Evolutionary conservation across 1,140 invertebrate species (phyloP).

Genomic region (Agraylea sexmaculata): DNA sequence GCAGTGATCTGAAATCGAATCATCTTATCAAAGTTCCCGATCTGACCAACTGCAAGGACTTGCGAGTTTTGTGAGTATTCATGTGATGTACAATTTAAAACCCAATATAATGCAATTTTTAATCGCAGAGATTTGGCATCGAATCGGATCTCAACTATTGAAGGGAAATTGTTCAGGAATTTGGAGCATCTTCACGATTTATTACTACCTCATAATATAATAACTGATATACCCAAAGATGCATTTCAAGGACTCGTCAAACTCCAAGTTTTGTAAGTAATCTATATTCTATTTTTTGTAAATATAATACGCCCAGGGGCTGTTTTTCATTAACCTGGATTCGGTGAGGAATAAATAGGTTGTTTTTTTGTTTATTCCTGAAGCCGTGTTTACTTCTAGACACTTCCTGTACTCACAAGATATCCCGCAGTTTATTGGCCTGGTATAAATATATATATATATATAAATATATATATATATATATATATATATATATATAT

Average conservation of each 20-base stretch:
- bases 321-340: too few species aligned
- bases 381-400: too few species aligned
- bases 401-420: too few species aligned
- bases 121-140: slow-evolving; percentile 70
- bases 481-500: too few species aligned
- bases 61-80: slow-evolving; percentile 76
- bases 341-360: too few species aligned
- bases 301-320: background rate
- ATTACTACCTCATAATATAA: slow-evolving; percentile 69
- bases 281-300: background rate
- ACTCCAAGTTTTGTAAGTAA: slow-evolving; percentile 78
- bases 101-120: slow-evolving; percentile 1
- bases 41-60: slow-evolving; percentile 58
- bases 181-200: slow-evolving; percentile 71
- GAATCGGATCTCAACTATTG: slow-evolving; percentile 65
- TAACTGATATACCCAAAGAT: slow-evolving; percentile 60
- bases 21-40: slow-evolving; percentile 56
- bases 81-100: background rate
- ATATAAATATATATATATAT: too few species aligned
- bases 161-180: slow-evolving; percentile 55
- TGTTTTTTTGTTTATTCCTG: too few species aligned
- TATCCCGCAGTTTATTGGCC: too few species aligned
- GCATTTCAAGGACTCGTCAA: slow-evolving; percentile 68
- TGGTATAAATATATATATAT: too few species aligned
- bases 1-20: slow-evolving; percentile 77